Conservation (phyloP, 2,113 vertebrate genomes). For the Carassius carassius region DNA sequence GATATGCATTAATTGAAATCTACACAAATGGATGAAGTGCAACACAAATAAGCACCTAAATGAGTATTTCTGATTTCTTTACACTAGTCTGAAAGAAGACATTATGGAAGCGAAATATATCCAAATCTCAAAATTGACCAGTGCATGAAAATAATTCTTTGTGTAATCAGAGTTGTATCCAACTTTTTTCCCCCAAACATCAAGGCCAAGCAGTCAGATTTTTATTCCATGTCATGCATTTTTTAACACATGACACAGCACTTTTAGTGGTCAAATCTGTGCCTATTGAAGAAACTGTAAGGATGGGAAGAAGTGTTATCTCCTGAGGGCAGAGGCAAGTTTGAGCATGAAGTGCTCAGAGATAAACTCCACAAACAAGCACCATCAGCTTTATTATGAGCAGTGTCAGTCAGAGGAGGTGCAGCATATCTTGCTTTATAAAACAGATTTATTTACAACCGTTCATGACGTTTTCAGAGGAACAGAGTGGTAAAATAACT, state of each 20-base stretch:
- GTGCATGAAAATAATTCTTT: neutral
- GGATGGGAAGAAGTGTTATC: neutral
- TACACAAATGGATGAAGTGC: neutral
- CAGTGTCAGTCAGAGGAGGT: neutral
- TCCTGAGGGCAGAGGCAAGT: neutral
- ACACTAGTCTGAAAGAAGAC: too few relatives aligned
- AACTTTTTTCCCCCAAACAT: too few relatives aligned
- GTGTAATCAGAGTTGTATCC: too few relatives aligned
- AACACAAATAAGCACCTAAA: neutral
- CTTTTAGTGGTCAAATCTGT: neutral
- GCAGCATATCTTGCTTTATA: neutral
- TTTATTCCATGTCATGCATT: too few relatives aligned
- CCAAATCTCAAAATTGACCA: neutral
- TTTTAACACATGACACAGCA: neutral
- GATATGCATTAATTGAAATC: neutral
- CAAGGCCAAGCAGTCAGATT: too few relatives aligned
- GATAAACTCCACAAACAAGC: conserved; percentile 5
- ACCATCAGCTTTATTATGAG: neutral
- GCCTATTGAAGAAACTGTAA: neutral
- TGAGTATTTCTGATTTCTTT: too few relatives aligned
- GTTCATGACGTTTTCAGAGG: neutral
- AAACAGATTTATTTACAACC: neutral
- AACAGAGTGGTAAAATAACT: neutral
- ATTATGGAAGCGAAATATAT: too few relatives aligned
- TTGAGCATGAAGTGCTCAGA: neutral